Base-by-base conservation (phyloP, 2,888 invertebrate species). In the Agrotis ipsilon region DNA sequence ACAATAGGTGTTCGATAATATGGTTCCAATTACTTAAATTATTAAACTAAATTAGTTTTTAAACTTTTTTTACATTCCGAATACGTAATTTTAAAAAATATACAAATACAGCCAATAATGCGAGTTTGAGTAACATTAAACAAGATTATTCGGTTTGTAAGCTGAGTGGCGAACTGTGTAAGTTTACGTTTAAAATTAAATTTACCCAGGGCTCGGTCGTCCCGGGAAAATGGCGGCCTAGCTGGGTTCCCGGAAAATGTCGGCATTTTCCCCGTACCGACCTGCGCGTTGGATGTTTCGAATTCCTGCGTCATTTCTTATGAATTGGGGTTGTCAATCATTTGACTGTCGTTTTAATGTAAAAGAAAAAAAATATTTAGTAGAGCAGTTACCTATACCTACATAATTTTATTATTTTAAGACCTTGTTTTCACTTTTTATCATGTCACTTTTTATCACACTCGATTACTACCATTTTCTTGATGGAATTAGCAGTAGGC, bases 151-250 rank as follows among this genome's bases (percentile, higher is more conserved):
- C 60, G 54, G 54, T 60, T 55, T 60, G 74, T 75, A 77, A 83
- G 75, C 80, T 27, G 68, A 78, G 72, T 60, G 66, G 57, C 62
- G 46, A 68, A 62, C 60, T 68, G 68, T 57, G n/a, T 46, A 64
- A 72, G 79, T 76, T 76, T 61, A 64, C 67, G 79, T 64, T 83
- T 83, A 72, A 79, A 86, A 85, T 86, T 87, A 87, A 87, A 86
- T 83, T 80, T 84, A 80, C 74, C 81, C 66, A 73, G 82, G 81
- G 88, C 87, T 82, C 82, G 67, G 55, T 54, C 45, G 59, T 70
- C 82, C 80, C 71, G 84, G 81, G 77, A 61, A 75, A 63, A 54
- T 69, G 67, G 78, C 81, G 82, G 85, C 58, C 72, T 74, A 84
- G 82, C 66, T 54, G 48, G n/a, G 32, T 88, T 84, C 87, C 11